Base-by-base conservation (phyloP, 2,888 invertebrate genomes). In the Sericinus montela region DNA sequence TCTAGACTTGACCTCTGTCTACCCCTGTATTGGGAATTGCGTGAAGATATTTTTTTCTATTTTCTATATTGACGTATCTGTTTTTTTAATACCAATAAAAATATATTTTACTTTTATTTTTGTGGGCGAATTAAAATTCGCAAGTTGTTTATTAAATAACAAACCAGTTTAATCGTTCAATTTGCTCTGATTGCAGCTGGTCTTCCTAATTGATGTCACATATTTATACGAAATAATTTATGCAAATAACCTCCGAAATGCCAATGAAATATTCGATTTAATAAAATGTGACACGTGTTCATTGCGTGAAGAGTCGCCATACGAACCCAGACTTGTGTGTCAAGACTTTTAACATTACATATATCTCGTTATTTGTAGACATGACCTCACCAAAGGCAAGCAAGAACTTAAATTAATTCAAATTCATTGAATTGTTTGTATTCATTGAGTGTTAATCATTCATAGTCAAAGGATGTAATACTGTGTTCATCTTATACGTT, bases 361-460 rank as follows among this genome's bases (percentile, higher is more conserved):
- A 32, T 34, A 15, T 4, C 15, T 16, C 35, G 35, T n/a, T 35
- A 37, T 19, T 29, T 38, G 15, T 35, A 40, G 30, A 13, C 42
- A 23, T 48, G 48, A 48, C 48, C 43, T 43, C 37, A 30, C 13
- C 42, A 38, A 48, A 48, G 48, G 42, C 37, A 48, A 48, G 48
- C 48, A 34, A 42, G 43, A 43, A 42, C 37, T 37, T 32, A 19
- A 39, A 38, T 32, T 48, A 15, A n/a, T n/a, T n/a, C n/a, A n/a
- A n/a, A n/a, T n/a, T 44, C 43, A 44, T 39, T 25, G 30, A 25
- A 25, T 25, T 25, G 8, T 25, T 5, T 25, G 25, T 6, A 25
- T 25, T 25, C 3, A 23, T 23, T 25, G 25, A 25, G 25, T 25
- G 25, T 25, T 25, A 25, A 25, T 25, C 25, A 25, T 25, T 25